These are phyloP conservation scores for Conomelus anceps DNA, from an alignment of 2,888 invertebrate species.

Conservation along the genomic window DNA sequence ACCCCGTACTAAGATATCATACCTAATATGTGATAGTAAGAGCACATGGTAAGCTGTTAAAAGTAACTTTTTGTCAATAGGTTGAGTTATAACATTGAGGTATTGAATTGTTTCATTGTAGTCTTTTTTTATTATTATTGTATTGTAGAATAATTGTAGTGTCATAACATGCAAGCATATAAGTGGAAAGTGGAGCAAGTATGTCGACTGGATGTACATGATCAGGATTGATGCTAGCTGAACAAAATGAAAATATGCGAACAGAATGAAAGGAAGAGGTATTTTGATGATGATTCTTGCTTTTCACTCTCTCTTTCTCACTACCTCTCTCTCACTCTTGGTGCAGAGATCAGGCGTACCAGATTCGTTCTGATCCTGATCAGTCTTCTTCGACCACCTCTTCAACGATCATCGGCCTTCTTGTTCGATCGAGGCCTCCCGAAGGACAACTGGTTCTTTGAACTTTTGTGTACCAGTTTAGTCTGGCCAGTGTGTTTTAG, in stretches of 20 bases:
- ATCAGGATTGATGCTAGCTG: background rate
- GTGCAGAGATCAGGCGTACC: background rate
- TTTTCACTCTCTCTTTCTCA: background rate
- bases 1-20: too few species aligned
- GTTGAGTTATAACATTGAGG: too few species aligned
- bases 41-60: too few species aligned
- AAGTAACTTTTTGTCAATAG: too few species aligned
- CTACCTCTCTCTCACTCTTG: background rate
- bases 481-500: background rate
- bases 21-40: too few species aligned
- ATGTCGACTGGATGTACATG: too few species aligned
- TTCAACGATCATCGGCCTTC: background rate
- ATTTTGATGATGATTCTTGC: background rate
- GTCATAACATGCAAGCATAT: too few species aligned
- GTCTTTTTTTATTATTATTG: too few species aligned
- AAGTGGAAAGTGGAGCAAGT: too few species aligned
- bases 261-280: background rate
- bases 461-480: background rate
- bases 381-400: background rate
- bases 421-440: background rate
- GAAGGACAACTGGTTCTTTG: background rate
- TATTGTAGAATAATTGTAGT: too few species aligned
- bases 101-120: too few species aligned
- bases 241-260: too few species aligned
- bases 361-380: background rate